phyloP scores from a whole-genome alignment of 2,113 vertebrate species.

The Dasyprocta punctata region DNA sequence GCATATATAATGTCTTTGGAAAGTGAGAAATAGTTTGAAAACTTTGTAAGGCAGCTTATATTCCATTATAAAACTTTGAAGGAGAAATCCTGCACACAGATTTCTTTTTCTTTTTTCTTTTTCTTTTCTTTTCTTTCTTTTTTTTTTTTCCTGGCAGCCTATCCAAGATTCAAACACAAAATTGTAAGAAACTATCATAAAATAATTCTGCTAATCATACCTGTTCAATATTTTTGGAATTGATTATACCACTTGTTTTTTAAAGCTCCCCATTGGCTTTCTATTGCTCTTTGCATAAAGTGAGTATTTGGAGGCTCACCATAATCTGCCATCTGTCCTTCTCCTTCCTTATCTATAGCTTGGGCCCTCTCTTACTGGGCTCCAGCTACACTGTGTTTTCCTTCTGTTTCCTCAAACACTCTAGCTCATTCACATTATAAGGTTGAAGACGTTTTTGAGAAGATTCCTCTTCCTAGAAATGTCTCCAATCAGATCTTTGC shows the following conservation, averaged over 20 bases:
- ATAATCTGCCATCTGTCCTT: not conserved
- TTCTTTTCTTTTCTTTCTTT: too few relatives aligned
- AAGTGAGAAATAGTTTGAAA: not conserved
- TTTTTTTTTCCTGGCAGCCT: too few relatives aligned
- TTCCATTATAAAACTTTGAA: constrained; percentile 13
- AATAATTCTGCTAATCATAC: not conserved
- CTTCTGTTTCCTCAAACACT: not conserved
- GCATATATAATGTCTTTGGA: not conserved
- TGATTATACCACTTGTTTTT: not conserved
- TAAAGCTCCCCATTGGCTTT: not conserved
- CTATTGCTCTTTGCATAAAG: not conserved
- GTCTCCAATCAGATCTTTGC: not conserved
- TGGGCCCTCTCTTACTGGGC: not conserved
- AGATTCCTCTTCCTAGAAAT: constrained; percentile 23
- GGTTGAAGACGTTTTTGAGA: not conserved
- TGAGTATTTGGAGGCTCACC: not conserved
- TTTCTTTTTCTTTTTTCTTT: too few relatives aligned
- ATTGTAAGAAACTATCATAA: not conserved
- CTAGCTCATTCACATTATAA: not conserved
- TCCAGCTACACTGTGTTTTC: not conserved
- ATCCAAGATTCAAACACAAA: constrained; percentile 33
- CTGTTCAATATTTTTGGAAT: constrained; percentile 6
- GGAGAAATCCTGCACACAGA: not conserved
- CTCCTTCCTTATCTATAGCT: not conserved
- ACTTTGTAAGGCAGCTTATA: not conserved